Conservation (phyloP, 2,888 invertebrate species). For the Neocrepidodera transversa region DNA sequence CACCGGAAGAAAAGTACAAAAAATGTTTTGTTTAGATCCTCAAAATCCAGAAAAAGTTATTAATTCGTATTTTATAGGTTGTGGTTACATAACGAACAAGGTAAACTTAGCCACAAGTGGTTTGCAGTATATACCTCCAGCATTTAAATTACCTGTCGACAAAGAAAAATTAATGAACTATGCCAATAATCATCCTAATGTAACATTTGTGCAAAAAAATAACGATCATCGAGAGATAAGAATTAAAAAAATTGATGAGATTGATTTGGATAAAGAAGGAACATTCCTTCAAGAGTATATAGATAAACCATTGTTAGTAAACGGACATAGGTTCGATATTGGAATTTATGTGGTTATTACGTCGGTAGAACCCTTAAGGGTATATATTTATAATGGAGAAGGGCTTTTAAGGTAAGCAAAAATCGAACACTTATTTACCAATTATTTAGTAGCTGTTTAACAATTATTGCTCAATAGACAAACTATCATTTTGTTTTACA, state of each 20-base stretch:
- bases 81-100: constrained; percentile 92
- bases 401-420: constrained; percentile 77
- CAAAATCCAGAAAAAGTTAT: too few relatives aligned
- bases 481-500: too few relatives aligned
- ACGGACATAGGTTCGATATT: constrained; percentile 95
- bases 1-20: too few relatives aligned
- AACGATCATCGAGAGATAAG: constrained; percentile 89
- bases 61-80: too few relatives aligned
- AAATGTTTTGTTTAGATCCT: too few relatives aligned
- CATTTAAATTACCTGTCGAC: constrained; percentile 85
- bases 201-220: constrained; percentile 88
- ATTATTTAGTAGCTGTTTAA: too few relatives aligned
- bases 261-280: constrained; percentile 73
- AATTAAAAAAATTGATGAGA: constrained; percentile 73
- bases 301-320: constrained; percentile 85
- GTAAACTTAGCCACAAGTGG: constrained; percentile 83
- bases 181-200: constrained; percentile 69
- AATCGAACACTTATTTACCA: too few relatives aligned
- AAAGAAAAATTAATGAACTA: constrained; percentile 75
- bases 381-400: constrained; percentile 86
- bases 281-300: constrained; percentile 93
- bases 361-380: constrained; percentile 86
- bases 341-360: constrained; percentile 93
- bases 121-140: constrained; percentile 82
- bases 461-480: too few relatives aligned